phyloP scores from a whole-genome alignment of 2,888 invertebrate species.

The Epirrita christyi region DNA sequence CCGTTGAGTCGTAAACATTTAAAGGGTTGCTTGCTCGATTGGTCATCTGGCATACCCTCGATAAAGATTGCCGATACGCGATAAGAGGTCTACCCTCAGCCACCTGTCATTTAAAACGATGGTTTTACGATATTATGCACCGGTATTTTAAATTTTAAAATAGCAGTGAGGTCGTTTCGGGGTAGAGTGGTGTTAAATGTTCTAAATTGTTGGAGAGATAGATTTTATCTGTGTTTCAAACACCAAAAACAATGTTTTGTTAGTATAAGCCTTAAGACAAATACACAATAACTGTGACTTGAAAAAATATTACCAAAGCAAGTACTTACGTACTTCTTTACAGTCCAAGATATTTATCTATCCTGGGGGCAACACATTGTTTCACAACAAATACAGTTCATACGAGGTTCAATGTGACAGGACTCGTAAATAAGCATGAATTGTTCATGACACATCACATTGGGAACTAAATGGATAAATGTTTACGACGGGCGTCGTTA shows the following conservation, averaged over 20 bases:
- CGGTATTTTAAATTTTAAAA: background rate
- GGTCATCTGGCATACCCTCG: constrained; percentile 3
- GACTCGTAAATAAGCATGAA: background rate
- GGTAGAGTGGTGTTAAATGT: background rate
- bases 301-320: no score
- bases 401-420: background rate
- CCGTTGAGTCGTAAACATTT: constrained; percentile 8
- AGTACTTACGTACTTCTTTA: no score
- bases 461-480: background rate
- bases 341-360: no score
- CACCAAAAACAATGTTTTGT: no score
- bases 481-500: no score
- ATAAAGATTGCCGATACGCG: constrained; percentile 21
- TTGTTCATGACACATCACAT: background rate
- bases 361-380: no score
- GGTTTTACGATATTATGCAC: background rate
- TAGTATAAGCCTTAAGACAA: no score
- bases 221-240: no score
- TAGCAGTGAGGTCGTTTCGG: background rate
- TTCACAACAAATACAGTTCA: background rate
- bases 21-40: constrained; percentile 17
- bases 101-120: constrained; percentile 7
- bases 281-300: no score
- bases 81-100: constrained; percentile 13
- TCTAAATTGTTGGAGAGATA: no score